Conservation (phyloP, 1,140 invertebrate genomes). For the Coptotermes formosanus region DNA sequence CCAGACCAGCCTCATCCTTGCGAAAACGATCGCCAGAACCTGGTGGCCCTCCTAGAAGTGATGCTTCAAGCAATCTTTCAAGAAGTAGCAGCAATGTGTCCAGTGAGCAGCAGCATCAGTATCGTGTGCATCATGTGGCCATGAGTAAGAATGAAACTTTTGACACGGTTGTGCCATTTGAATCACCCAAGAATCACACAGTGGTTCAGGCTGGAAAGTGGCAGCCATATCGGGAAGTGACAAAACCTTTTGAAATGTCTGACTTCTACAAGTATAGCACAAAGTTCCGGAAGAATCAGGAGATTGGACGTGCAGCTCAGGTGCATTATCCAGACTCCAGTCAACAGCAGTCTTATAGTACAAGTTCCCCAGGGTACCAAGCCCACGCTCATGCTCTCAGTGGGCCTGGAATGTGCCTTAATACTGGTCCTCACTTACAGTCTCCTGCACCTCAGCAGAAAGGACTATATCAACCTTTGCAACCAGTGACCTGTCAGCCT, state of each 20-base stretch:
- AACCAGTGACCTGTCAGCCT: slow-evolving; percentile 51
- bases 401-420: background rate
- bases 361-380: background rate
- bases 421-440: slow-evolving; percentile 21
- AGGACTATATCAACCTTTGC: slow-evolving; percentile 51
- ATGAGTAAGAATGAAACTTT: slow-evolving; percentile 25
- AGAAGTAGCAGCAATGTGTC: slow-evolving; percentile 28
- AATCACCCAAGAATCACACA: slow-evolving; percentile 76
- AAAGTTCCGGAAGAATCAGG: slow-evolving; percentile 68
- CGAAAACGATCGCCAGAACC: slow-evolving; percentile 2
- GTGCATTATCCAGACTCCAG: background rate
- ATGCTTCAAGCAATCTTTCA: slow-evolving; percentile 28
- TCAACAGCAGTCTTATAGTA: background rate
- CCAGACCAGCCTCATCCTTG: slow-evolving; percentile 43
- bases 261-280: slow-evolving; percentile 98
- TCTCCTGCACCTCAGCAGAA: slow-evolving; percentile 48
- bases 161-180: slow-evolving; percentile 57
- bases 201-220: slow-evolving; percentile 83
- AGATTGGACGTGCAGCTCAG: background rate
- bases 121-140: slow-evolving; percentile 22
- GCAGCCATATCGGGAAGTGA: slow-evolving; percentile 89
- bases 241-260: slow-evolving; percentile 94
- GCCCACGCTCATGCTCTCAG: background rate
- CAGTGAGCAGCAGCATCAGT: slow-evolving; percentile 21
- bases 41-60: slow-evolving; percentile 13